These are phyloP conservation scores for Procavia capensis DNA, from an alignment of 2,113 vertebrate genomes.

Conservation along the genomic window DNA sequence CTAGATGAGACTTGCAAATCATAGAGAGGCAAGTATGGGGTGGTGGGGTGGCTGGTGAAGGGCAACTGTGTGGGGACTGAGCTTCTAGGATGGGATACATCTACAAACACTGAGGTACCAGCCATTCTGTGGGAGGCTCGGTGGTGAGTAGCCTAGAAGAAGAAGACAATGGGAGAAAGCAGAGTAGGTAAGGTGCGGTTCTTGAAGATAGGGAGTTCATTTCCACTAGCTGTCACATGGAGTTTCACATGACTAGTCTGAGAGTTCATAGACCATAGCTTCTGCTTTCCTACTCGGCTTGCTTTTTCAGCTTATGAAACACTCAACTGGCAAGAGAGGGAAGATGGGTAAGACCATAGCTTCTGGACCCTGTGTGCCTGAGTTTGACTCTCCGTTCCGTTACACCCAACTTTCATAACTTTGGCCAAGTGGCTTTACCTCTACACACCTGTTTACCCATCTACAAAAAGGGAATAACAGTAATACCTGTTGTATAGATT, in stretches of 20 bases:
- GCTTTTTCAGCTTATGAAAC: background rate
- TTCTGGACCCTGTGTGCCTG: background rate
- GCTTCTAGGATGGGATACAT: background rate
- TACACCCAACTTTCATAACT: background rate
- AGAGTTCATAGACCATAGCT: background rate
- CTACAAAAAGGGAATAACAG: background rate
- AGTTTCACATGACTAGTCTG: background rate
- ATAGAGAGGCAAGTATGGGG: background rate
- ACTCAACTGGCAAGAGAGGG: background rate
- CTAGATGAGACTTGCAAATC: background rate
- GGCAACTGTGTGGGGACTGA: background rate
- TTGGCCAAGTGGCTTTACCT: background rate
- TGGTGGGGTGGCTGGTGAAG: background rate
- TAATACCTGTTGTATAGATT: background rate
- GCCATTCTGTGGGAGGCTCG: background rate
- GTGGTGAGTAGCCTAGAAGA: too few species aligned
- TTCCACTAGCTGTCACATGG: background rate
- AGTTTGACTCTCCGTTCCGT: background rate
- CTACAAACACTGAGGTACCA: background rate
- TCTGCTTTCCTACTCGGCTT: background rate
- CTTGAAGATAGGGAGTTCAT: background rate
- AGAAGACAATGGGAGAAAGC: background rate
- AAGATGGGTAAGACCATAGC: background rate
- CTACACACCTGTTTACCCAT: background rate
- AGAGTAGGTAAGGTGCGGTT: background rate